Evolutionary conservation across 2,113 vertebrate species (phyloP), one percentile per base, ranked within the genome.

Genomic region (Apodemus sylvaticus): DNA sequence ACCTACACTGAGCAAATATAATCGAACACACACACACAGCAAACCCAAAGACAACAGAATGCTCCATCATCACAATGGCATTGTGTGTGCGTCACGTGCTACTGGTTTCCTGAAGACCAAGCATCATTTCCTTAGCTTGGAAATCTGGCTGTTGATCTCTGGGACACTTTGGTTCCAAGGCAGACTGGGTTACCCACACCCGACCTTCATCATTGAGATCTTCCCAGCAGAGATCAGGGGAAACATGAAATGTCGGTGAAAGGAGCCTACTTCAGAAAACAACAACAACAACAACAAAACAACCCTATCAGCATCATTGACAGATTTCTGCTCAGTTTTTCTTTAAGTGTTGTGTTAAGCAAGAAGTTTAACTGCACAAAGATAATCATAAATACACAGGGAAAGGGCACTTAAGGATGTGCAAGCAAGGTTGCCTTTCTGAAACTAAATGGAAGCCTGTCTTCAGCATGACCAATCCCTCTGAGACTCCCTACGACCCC

Each of bases 361-460:
- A 13, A 42, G 3, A 64, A 45, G n/a, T 39, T 71, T 17, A 48
- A 16, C 5, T 58, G 34, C 9, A 26, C 4, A 78, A 12, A 55
- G 39, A 29, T 39, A 79, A 78, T 53, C 12, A 88, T 17, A 82
- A 66, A 48, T 31, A 62, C 13, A 76, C 86, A 68, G 68, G 62
- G 10, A 4, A 70, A 60, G n/a, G 1, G 1, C 2, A 10, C 0
- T 26, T 42, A 78, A 36, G 39, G n/a, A 51, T 3, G 0, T 4
- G 29, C 12, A 4, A 34, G 29, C 12, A 4, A 34, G 74, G 22
- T 24, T 42, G 39, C 73, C 76, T 70, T 88, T 68, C 73, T n/a
- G 29, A 87, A 87, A 71, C 34, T 36, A 74, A 76, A 73, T 51
- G 5, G 11, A 31, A 76, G 45, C 60, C 2, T 4, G 2, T 22